A percentile compares a stretch with the other conserved stretches of the same genome.
These are phyloP conservation scores for Tetraodon nigroviridis DNA, from an alignment of 2,113 vertebrate genomes.

Conservation along the genomic window DNA sequence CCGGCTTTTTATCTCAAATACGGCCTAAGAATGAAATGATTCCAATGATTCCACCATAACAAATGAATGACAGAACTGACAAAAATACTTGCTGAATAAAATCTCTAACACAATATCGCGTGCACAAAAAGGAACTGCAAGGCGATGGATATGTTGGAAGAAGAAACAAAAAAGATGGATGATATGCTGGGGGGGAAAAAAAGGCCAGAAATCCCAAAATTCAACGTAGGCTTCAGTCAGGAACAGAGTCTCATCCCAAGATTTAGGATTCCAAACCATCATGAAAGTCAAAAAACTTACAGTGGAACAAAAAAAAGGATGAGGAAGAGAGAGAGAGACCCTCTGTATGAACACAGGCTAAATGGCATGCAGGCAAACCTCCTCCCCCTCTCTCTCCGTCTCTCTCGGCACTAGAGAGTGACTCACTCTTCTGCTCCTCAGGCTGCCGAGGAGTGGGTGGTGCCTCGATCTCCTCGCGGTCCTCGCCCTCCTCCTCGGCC, in stretches of 20 bases:
- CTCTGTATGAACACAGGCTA: constrained; percentile 49
- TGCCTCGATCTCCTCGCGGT: constrained; percentile 91
- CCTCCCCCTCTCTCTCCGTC: constrained; percentile 30
- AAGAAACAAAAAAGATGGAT: constrained; percentile 11
- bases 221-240: constrained; percentile 28
- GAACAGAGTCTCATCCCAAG: constrained; percentile 10
- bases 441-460: constrained; percentile 86
- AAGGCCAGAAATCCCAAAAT: constrained; percentile 23
- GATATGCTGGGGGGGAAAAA: constrained; percentile 24
- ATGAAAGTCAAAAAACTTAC: constrained; percentile 38
- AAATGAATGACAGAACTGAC: constrained; percentile 30
- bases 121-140: constrained; percentile 38
- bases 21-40: constrained; percentile 8
- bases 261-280: constrained; percentile 22
- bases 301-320: constrained; percentile 1
- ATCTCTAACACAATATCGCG: constrained; percentile 19
- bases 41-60: constrained; percentile 28
- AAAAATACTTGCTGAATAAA: constrained; percentile 28
- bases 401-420: constrained; percentile 47
- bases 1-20: neutral
- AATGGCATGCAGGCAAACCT: constrained; percentile 51
- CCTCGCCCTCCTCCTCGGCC: constrained; percentile 94
- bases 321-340: constrained; percentile 39
- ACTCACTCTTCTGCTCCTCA: constrained; percentile 93
- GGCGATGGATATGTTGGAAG: constrained; percentile 23